These are phyloP conservation scores for Lampris megalopsis DNA, from an alignment of 2,113 vertebrate genomes.

Conservation along the genomic window DNA sequence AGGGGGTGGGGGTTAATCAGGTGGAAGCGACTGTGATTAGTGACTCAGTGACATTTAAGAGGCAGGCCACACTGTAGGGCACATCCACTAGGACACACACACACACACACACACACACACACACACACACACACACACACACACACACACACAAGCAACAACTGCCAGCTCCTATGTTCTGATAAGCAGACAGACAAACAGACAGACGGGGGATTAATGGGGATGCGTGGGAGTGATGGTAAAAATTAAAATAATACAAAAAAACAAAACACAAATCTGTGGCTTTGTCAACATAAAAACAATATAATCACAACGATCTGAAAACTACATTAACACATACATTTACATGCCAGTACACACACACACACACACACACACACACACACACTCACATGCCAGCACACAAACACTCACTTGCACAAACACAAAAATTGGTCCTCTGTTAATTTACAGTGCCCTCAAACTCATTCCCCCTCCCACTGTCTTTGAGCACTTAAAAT, in stretches of 20 bases:
- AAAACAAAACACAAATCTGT: too few relatives aligned
- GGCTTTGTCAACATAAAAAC: too few relatives aligned
- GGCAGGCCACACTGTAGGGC: slow-evolving; percentile 64
- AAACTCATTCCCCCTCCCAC: neutral
- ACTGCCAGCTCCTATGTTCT: slow-evolving; percentile 69
- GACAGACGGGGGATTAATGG: slow-evolving; percentile 41
- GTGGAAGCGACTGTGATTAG: slow-evolving; percentile 77
- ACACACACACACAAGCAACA: slow-evolving; percentile 29
- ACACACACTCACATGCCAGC: slow-evolving; percentile 32
- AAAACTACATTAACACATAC: too few relatives aligned
- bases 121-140: slow-evolving; percentile 17
- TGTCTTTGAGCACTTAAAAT: slow-evolving; percentile 38
- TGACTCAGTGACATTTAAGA: slow-evolving; percentile 80
- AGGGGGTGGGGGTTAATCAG: slow-evolving; percentile 56
- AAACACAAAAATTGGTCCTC: slow-evolving; percentile 46
- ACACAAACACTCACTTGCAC: neutral
- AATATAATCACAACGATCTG: too few relatives aligned
- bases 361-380: slow-evolving; percentile 2
- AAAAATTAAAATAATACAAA: slow-evolving; percentile 41
- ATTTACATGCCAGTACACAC: too few relatives aligned
- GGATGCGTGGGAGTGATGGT: slow-evolving; percentile 38
- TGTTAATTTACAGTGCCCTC: slow-evolving; percentile 38
- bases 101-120: slow-evolving; percentile 15
- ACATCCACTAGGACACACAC: slow-evolving; percentile 58
- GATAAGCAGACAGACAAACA: slow-evolving; percentile 51